Evolutionary conservation across 2,113 vertebrate species (phyloP).

Genomic region (Sialia sialis): DNA sequence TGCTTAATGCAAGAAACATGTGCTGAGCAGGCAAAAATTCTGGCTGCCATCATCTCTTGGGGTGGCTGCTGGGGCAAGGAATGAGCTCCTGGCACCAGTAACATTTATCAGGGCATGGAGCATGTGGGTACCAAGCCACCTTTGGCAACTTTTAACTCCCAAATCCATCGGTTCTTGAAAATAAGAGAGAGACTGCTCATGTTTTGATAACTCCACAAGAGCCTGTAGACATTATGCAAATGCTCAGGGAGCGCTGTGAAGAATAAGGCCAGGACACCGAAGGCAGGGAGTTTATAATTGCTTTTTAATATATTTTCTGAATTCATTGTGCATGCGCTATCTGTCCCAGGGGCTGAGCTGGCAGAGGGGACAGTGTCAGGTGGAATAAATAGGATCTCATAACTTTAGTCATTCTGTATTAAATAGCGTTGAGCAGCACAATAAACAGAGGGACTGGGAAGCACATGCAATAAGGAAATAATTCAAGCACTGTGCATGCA

Average conservation of each 20-base stretch:
- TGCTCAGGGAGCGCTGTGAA: conserved; percentile 48
- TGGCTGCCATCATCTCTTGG: conserved; percentile 15
- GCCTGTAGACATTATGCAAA: conserved; percentile 71
- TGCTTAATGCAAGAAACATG: background rate
- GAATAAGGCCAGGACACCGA: conserved; percentile 51
- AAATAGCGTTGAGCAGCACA: conserved; percentile 19
- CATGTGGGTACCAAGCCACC: background rate
- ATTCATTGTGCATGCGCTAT: conserved; percentile 66
- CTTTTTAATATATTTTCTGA: conserved; percentile 73
- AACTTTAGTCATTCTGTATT: conserved; percentile 56
- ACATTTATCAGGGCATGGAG: accelerated
- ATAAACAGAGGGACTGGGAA: conserved; percentile 28
- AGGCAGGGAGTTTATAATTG: conserved; percentile 72
- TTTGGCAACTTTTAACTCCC: conserved; percentile 39
- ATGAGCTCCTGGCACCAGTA: background rate
- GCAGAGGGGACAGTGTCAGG: conserved; percentile 40
- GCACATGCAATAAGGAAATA: conserved; percentile 32
- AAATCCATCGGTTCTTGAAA: conserved; percentile 50
- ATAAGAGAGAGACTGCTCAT: conserved; percentile 47
- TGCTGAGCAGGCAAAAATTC: background rate
- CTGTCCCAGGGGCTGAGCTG: conserved; percentile 34
- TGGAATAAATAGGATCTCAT: conserved; percentile 60
- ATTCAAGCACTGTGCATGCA: conserved; percentile 27
- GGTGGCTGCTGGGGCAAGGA: background rate
- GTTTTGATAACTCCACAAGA: conserved; percentile 65